Evolutionary conservation across 2,113 vertebrate species (phyloP).

Genomic region (Pteronura brasiliensis): DNA sequence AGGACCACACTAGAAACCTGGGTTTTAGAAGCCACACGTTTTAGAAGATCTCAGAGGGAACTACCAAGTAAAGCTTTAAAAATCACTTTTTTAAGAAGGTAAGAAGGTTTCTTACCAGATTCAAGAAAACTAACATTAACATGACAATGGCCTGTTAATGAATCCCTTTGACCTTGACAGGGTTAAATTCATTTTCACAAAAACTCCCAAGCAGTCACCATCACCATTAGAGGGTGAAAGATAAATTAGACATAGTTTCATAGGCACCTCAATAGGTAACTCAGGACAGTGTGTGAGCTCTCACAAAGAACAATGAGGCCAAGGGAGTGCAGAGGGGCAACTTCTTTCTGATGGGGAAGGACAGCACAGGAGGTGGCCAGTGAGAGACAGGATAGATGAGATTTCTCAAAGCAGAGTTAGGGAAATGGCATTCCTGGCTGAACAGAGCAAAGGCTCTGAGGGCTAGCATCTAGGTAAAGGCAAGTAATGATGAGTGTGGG

Average conservation of each 20-base stretch:
- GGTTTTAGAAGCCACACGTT: not conserved
- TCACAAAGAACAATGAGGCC: not conserved
- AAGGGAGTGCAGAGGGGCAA: not conserved
- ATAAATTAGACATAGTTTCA: not conserved
- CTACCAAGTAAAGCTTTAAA: constrained; percentile 17
- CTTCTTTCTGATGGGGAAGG: not conserved
- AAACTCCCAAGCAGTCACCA: not conserved
- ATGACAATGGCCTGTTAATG: not conserved
- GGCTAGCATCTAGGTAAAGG: not conserved
- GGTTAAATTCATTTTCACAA: not conserved
- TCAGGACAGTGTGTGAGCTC: not conserved
- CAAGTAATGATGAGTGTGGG: not conserved
- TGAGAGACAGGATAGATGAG: not conserved
- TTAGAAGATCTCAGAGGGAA: not conserved
- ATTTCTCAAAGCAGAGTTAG: not conserved
- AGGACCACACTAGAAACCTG: not conserved
- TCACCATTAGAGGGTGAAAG: not conserved
- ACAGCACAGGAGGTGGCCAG: not conserved
- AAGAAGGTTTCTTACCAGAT: not conserved
- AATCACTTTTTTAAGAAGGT: not conserved
- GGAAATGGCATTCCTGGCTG: not conserved
- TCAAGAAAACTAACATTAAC: not conserved
- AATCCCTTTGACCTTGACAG: not conserved
- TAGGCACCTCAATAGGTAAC: not conserved
- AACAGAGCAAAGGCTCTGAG: not conserved